phyloP scores from a whole-genome alignment of 2,797 vertebrate genomes.

The Choloepus didactylus region DNA sequence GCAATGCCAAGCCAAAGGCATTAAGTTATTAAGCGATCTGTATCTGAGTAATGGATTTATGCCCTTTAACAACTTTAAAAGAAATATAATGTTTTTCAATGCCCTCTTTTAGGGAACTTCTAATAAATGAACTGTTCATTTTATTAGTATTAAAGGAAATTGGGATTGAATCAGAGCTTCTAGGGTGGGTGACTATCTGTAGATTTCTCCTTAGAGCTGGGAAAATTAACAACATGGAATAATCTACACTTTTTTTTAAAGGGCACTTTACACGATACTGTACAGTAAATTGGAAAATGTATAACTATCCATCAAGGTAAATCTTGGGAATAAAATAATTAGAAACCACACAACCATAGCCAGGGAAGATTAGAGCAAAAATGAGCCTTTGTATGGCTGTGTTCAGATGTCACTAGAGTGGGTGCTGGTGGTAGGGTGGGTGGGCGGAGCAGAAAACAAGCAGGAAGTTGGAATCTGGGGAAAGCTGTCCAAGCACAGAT shows the following conservation, averaged over 20 bases:
- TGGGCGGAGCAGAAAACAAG: not conserved
- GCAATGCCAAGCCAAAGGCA: constrained; percentile 86
- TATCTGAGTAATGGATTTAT: constrained; percentile 88
- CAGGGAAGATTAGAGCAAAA: constrained; percentile 87
- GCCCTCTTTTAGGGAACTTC: constrained; percentile 83
- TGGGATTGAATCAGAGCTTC: constrained; percentile 69
- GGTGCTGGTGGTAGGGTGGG: not conserved
- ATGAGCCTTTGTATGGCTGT: constrained; percentile 86
- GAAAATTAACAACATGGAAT: constrained; percentile 85
- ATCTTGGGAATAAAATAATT: constrained; percentile 90
- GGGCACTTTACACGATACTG: constrained; percentile 85
- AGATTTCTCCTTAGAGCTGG: constrained; percentile 81
- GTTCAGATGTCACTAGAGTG: constrained; percentile 80
- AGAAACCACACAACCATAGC: constrained; percentile 89
- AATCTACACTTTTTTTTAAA: constrained; percentile 84
- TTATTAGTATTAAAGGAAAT: constrained; percentile 83
- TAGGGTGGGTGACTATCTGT: constrained; percentile 79
- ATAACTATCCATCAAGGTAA: constrained; percentile 87
- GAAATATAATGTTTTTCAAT: constrained; percentile 79
- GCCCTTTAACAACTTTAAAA: constrained; percentile 86
- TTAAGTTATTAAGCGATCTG: constrained; percentile 87
- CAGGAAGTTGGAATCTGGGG: not conserved
- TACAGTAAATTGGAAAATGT: constrained; percentile 83
- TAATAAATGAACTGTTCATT: constrained; percentile 83
- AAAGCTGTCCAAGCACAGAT: not conserved